Percentiles rank a stretch among this genome's conserved stretches.
Evolutionary conservation across 2,113 vertebrate species (phyloP).

Genomic region (Platanista minor): DNA sequence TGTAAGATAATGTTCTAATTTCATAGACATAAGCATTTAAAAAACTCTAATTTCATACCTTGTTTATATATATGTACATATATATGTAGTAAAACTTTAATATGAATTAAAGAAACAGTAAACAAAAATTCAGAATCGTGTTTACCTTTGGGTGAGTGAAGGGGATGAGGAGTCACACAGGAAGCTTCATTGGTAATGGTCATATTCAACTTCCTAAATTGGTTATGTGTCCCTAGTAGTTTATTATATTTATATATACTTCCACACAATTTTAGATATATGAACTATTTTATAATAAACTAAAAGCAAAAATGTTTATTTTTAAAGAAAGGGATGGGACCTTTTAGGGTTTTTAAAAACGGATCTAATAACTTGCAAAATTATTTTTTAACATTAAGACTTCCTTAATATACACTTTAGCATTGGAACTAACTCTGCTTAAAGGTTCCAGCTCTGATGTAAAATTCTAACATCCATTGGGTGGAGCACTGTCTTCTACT

Average conservation of each 20-base stretch:
- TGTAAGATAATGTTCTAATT: conserved; percentile 2
- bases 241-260: neutral
- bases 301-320: neutral
- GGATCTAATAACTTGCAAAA: neutral
- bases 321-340: neutral
- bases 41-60: neutral
- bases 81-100: neutral
- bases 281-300: neutral
- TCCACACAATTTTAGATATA: neutral
- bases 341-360: neutral
- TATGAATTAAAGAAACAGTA: neutral
- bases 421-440: neutral
- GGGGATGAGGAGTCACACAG: neutral
- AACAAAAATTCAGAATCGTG: neutral
- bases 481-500: neutral
- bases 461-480: neutral
- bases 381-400: neutral
- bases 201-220: neutral
- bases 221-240: neutral
- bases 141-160: neutral
- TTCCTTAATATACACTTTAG: neutral
- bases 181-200: neutral
- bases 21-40: neutral
- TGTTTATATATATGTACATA: neutral
- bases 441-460: neutral